Evolutionary conservation across 2,797 vertebrate genomes (phyloP).

Genomic region (Sebastes hubbsi): DNA sequence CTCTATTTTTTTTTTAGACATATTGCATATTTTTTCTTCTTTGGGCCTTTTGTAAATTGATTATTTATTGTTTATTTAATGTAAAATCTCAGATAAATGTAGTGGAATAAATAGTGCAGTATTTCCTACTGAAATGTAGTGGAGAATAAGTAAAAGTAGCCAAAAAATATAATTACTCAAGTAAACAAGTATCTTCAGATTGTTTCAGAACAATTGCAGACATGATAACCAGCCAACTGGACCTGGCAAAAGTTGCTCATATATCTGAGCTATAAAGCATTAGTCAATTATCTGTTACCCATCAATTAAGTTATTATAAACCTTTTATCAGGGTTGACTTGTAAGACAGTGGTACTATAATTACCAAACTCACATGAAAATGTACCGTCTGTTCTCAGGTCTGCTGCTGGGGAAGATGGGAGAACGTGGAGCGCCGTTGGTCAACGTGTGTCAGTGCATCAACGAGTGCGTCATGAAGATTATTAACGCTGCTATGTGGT

Average conservation of each 20-base stretch:
- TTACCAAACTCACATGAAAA: not conserved
- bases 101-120: no score
- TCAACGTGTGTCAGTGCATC: constrained; percentile 90
- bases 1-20: no score
- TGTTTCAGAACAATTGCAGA: not conserved
- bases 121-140: not conserved
- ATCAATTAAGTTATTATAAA: not conserved
- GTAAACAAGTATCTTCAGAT: not conserved
- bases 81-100: no score
- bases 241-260: not conserved
- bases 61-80: no score
- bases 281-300: not conserved
- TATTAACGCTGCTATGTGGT: constrained; percentile 91
- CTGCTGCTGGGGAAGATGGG: constrained; percentile 91
- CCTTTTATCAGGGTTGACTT: not conserved
- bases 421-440: constrained; percentile 85
- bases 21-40: no score
- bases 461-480: constrained; percentile 94
- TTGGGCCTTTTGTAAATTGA: no score
- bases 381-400: constrained; percentile 73
- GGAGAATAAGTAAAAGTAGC: no score
- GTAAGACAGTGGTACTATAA: not conserved
- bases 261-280: not conserved
- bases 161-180: not conserved
- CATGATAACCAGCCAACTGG: not conserved